Evolutionary conservation across 2,888 invertebrate species (phyloP).

Genomic region (Hedya salicella): DNA sequence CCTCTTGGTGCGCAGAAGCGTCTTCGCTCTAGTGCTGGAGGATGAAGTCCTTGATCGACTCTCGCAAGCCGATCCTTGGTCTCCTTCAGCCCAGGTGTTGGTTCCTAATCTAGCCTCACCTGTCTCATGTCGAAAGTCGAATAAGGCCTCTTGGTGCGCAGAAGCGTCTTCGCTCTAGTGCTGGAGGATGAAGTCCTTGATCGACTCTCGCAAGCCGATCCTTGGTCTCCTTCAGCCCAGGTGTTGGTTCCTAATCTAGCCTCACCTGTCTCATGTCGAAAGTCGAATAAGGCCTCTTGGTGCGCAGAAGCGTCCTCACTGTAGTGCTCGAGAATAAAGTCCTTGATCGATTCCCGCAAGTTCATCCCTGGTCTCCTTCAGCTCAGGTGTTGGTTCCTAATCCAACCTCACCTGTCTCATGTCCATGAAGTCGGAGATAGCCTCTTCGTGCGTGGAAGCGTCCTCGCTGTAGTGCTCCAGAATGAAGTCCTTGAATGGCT

Average conservation of each 20-base stretch:
- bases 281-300: slow-evolving; percentile 94
- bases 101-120: too few species aligned
- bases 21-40: slow-evolving; percentile 98
- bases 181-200: slow-evolving; percentile 97
- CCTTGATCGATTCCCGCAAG: slow-evolving; percentile 96
- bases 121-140: slow-evolving; percentile 97
- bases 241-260: background rate
- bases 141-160: slow-evolving; percentile 93
- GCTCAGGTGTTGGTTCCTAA: too few species aligned
- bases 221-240: slow-evolving; percentile 98
- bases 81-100: slow-evolving; percentile 98
- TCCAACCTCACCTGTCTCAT: too few species aligned
- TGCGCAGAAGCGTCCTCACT: slow-evolving; percentile 95
- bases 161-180: slow-evolving; percentile 97
- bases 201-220: slow-evolving; percentile 95
- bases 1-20: slow-evolving; percentile 92
- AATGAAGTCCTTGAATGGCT: too few species aligned
- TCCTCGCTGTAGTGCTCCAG: too few species aligned
- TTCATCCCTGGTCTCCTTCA: slow-evolving; percentile 97
- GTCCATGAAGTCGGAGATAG: too few species aligned
- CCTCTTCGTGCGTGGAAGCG: too few species aligned
- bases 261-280: slow-evolving; percentile 96
- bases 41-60: slow-evolving; percentile 97
- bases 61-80: slow-evolving; percentile 96
- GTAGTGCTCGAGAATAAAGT: slow-evolving; percentile 97